Percentiles rank a stretch among this genome's conserved stretches.
phyloP scores from a whole-genome alignment of 2,113 vertebrate genomes.

The Monarcha castaneiventris region DNA sequence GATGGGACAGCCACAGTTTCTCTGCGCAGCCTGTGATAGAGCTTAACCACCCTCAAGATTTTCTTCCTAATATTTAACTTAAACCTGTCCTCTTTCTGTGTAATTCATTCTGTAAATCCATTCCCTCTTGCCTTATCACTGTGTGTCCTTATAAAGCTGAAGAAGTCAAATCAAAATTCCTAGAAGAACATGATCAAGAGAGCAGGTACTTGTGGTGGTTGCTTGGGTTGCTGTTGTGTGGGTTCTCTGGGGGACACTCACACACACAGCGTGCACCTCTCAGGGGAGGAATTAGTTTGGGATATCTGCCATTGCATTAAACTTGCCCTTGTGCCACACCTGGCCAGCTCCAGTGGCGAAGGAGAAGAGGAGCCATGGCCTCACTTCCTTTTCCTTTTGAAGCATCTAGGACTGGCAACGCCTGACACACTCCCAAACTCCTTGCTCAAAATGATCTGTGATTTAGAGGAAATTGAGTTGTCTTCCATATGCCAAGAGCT shows the following conservation, averaged over 20 bases:
- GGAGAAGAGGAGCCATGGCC: rapidly evolving
- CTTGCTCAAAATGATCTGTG: background rate
- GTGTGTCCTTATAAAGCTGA: background rate
- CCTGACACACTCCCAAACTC: background rate
- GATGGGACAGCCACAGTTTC: rapidly evolving
- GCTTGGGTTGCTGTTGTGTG: background rate
- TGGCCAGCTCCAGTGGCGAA: background rate
- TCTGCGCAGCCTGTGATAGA: background rate
- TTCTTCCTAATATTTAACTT: background rate
- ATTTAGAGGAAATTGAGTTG: background rate
- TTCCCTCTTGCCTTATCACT: background rate
- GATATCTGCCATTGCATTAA: background rate
- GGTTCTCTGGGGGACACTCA: background rate
- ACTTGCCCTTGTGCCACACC: background rate
- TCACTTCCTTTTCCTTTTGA: background rate
- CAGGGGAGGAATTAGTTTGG: rapidly evolving
- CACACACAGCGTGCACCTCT: rapidly evolving
- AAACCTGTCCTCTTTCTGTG: background rate
- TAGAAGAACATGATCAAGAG: rapidly evolving
- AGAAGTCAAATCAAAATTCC: background rate
- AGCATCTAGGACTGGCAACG: background rate
- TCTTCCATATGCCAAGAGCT: background rate
- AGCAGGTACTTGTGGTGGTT: rapidly evolving
- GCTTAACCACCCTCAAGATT: background rate
- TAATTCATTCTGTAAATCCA: too few species aligned